Evolutionary conservation across 2,797 vertebrate species (phyloP), one percentile per base, ranked within the genome.

Genomic region (Okamejei kenojei): DNA sequence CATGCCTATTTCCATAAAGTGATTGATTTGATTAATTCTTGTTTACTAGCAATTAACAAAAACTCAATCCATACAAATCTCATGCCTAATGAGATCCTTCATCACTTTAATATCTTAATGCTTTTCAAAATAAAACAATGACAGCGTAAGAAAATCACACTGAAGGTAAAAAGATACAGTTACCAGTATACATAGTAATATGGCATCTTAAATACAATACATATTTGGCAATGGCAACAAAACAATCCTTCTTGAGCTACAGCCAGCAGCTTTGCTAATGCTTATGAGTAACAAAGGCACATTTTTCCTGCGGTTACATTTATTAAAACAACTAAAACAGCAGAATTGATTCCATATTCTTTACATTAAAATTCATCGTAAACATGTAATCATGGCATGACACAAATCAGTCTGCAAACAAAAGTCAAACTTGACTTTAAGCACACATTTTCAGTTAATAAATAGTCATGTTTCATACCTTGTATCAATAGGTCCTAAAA

Each of bases 401-500:
- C 21, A 82, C 26, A 3, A 58, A 29, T 84, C 81, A 13, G 26
- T 84, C 21, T 8, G 11, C 11, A 4, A 0, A 76, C 23, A 54
- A 21, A 74, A 76, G 26, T 4, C 90, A 92, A 54, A 5, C 26
- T 92, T 38, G 73, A 76, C 23, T 38, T 65, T 54, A 35, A 29
- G 21, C 81, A 54, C 81, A 84, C 3, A 54, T 74, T 92, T 92
- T 58, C 23, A 74, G 38, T 0, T n/a, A 76, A 35, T 93, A 73
- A 61, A 80, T 80, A 61, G 68, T 71, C 7, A 45, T 93, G 26
- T 45, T 38, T 95, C 96, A 93, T 95, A 98, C 98, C 98, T 98
- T 94, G 97, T 97, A 93, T 99, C 98, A 73, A 96, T 98, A 94
- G 98, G 97, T 94, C 98, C 98, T 71, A 96, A 76, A 93, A 98